Conservation (phyloP, 2,113 vertebrate species). For the Salvator merianae region DNA sequence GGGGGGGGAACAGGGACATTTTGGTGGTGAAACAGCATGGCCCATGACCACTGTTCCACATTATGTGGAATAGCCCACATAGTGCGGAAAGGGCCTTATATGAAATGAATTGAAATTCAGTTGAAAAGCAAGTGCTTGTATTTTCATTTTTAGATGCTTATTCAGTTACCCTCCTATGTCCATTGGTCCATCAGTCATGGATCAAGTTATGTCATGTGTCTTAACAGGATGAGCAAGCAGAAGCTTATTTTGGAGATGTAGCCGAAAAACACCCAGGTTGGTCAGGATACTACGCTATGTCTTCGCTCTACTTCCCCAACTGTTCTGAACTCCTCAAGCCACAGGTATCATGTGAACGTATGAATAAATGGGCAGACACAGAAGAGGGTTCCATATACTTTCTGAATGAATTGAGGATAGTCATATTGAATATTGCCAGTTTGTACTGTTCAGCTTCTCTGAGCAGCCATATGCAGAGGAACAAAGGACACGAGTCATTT, state of each 20-base stretch:
- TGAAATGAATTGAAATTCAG: not conserved
- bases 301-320: slow-evolving; percentile 79
- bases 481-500: not conserved
- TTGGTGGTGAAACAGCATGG: too few species aligned
- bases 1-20: too few species aligned
- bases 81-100: not conserved
- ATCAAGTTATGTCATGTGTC: slow-evolving; percentile 26
- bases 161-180: not conserved
- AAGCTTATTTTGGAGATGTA: slow-evolving; percentile 80
- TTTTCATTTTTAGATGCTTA: slow-evolving; percentile 15
- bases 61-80: too few species aligned
- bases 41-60: too few species aligned
- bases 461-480: not conserved
- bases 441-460: not conserved
- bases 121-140: not conserved
- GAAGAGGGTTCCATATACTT: not conserved
- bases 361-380: not conserved
- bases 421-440: not conserved
- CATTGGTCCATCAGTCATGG: not conserved
- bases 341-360: slow-evolving; percentile 74
- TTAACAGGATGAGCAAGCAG: slow-evolving; percentile 81
- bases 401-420: too few species aligned
- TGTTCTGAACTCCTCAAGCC: slow-evolving; percentile 85
- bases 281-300: slow-evolving; percentile 86
- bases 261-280: slow-evolving; percentile 82